These are phyloP conservation scores for Metalampra italica DNA, from an alignment of 2,888 invertebrate genomes.

Conservation along the genomic window DNA sequence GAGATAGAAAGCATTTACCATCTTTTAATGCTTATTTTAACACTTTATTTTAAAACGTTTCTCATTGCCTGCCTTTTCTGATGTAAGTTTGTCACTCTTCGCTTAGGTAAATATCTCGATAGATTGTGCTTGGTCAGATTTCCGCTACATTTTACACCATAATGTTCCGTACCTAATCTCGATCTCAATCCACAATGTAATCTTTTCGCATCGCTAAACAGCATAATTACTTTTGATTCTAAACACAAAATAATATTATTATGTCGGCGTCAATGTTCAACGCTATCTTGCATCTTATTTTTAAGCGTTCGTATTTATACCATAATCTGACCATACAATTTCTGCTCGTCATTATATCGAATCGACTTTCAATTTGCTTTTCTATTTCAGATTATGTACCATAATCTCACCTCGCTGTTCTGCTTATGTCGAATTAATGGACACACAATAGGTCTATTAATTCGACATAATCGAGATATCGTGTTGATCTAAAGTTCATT, in stretches of 20 bases:
- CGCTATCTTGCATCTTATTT: conserved; percentile 20
- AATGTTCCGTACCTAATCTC: conserved; percentile 14
- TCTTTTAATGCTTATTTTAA: neutral
- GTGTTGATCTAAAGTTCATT: conserved; percentile 7
- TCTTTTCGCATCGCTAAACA: conserved; percentile 25
- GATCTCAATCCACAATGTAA: conserved; percentile 16
- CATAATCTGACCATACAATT: conserved; percentile 22
- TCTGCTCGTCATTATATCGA: conserved; percentile 28
- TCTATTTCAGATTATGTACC: conserved; percentile 27
- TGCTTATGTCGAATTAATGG: conserved; percentile 19
- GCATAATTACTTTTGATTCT: conserved; percentile 29
- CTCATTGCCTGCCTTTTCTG: neutral
- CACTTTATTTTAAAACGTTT: neutral
- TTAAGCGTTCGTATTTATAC: conserved; percentile 26
- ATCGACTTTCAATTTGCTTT: conserved; percentile 41
- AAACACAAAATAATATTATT: conserved; percentile 17
- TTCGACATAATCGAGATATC: conserved; percentile 3
- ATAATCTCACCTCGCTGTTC: conserved; percentile 19
- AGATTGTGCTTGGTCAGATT: conserved; percentile 7
- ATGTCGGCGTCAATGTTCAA: conserved; percentile 20
- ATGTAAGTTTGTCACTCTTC: neutral
- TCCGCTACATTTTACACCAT: conserved; percentile 7
- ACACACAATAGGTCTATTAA: conserved; percentile 4
- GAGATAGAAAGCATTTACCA: neutral
- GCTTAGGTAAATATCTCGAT: neutral